Evolutionary conservation across 2,113 vertebrate genomes (phyloP), one percentile per base, ranked within the genome.

Genomic region (Oreochromis niloticus): DNA sequence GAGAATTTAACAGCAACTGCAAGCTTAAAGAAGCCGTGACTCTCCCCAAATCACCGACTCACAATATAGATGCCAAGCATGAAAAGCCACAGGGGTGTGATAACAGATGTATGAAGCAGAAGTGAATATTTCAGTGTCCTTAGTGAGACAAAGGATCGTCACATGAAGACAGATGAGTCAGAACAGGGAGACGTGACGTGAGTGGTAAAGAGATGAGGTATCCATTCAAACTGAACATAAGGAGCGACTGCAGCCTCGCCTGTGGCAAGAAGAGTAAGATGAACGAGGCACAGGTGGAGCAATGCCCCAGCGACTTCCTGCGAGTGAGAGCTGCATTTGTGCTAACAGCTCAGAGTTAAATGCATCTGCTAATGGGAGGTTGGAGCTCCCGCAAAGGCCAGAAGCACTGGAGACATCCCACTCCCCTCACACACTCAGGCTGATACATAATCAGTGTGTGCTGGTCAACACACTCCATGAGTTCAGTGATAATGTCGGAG

Each of bases 181-280:
- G 56, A 82, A 54, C 54, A 55, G 82, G 52, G 66, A 57, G 43
- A 91, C 43, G 48, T 92, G 91, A 85, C 61, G 68, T 2, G 89
- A 79, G 80, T 91, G 36, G 81, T 87, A 68, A 91, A 57, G 34
- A 88, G 73, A 86, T 5, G 17, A 86, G 36, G 82, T 63, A 88
- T 92, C 66, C 85, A 75, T 55, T 73, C 79, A 30, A 87, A 80
- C 57, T 48, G 87, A 88, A 79, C 78, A 93, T 39, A 84, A 36
- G 86, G 52, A 88, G 61, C 17, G 9, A 85, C 61, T 82, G 80
- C 80, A 75, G 83, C 43, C 46, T 46, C 48, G 87, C 85, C 85
- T 3, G 4, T 7, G 36, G 81, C 85, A 27, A 83, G 56, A 66
- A 79, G 86, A 88, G 56, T 36, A 79, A 50, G 81, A 85, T 4